Conservation (phyloP, 2,113 vertebrate genomes). For the Chiloscyllium plagiosum region DNA sequence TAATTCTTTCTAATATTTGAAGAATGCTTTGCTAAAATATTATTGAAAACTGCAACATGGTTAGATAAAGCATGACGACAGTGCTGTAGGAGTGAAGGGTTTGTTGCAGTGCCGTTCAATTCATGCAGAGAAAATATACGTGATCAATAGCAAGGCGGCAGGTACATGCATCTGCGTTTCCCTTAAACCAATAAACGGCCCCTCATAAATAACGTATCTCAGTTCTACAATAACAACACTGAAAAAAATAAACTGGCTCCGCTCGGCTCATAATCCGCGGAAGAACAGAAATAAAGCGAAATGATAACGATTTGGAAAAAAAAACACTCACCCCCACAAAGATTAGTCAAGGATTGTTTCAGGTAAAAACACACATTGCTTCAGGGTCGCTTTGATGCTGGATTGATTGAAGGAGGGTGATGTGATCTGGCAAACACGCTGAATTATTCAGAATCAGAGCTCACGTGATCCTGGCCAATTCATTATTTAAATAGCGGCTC, state of each 20-base stretch:
- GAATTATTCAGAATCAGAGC: not conserved
- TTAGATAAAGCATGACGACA: not conserved
- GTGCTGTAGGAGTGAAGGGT: not conserved
- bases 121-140: not conserved
- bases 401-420: not conserved
- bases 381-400: not conserved
- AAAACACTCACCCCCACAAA: not conserved
- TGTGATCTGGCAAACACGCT: not conserved
- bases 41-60: not conserved
- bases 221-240: not conserved
- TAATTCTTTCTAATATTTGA: not conserved
- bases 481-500: conserved; percentile 9
- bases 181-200: not conserved
- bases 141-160: not conserved
- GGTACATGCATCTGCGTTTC: too few relatives aligned
- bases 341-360: not conserved
- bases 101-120: not conserved
- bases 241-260: not conserved
- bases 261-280: not conserved
- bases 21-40: not conserved
- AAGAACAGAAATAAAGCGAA: not conserved
- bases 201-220: not conserved
- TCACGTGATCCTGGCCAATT: not conserved
- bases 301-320: not conserved
- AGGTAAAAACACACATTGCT: not conserved